A percentile compares a stretch with the other conserved stretches of the same genome.
phyloP scores from a whole-genome alignment of 2,888 invertebrate species.

The Micoletzkya japonica region DNA sequence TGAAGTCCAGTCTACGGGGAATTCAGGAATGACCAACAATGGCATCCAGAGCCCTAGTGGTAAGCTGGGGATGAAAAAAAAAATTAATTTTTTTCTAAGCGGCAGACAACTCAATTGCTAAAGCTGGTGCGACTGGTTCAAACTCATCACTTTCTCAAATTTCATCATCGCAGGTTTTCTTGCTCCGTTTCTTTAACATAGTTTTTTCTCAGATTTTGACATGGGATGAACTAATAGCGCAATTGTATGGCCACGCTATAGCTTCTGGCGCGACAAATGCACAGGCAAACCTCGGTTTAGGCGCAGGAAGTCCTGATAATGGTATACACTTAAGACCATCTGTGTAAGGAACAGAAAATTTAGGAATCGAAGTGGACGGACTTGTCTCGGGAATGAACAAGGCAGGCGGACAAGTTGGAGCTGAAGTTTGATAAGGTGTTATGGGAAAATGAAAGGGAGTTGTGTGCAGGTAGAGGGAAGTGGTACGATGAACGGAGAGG shows the following conservation, averaged over 20 bases:
- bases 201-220: slow-evolving; percentile 34
- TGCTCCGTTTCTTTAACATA: too few relatives aligned
- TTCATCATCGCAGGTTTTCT: too few relatives aligned
- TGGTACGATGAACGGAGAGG: slow-evolving; percentile 35
- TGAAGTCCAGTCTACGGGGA: slow-evolving; percentile 35
- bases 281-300: slow-evolving; percentile 47
- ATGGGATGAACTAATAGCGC: slow-evolving; percentile 44
- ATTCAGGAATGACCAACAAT: slow-evolving; percentile 32
- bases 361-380: slow-evolving; percentile 50
- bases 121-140: too few relatives aligned
- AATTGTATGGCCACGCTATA: slow-evolving; percentile 41
- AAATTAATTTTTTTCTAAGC: too few relatives aligned
- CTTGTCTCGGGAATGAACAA: slow-evolving; percentile 44
- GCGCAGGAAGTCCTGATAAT: slow-evolving; percentile 39
- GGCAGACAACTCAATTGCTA: too few relatives aligned
- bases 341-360: neutral
- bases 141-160: too few relatives aligned
- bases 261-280: slow-evolving; percentile 50
- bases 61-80: too few relatives aligned
- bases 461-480: slow-evolving; percentile 38
- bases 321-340: slow-evolving; percentile 26
- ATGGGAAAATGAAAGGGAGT: neutral
- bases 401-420: slow-evolving; percentile 41
- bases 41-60: slow-evolving; percentile 29
- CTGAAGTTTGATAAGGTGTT: slow-evolving; percentile 32